Evolutionary conservation across 2,888 invertebrate genomes (phyloP).

Genomic region (Pandemis corylana): DNA sequence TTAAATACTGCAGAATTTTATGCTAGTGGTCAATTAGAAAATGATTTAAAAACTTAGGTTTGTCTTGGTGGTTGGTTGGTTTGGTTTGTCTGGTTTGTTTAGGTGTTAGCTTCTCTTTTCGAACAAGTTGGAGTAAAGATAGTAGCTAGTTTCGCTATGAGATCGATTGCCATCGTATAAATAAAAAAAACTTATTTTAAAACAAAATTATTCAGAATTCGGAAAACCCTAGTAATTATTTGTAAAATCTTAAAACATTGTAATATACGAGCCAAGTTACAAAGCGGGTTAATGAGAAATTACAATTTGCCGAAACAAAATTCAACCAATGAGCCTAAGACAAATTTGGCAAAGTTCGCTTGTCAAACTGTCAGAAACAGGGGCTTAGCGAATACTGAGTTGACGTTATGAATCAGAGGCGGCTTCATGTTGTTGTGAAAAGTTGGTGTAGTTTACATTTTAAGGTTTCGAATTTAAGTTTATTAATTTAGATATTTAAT

Average conservation of each 20-base stretch:
- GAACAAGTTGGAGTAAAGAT: too few species aligned
- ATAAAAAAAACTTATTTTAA: too few species aligned
- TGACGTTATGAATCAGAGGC: slow-evolving; percentile 27
- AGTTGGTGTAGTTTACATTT: slow-evolving; percentile 28
- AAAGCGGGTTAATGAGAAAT: slow-evolving; percentile 10
- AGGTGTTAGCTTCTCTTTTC: too few species aligned
- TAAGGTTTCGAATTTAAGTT: slow-evolving; percentile 2
- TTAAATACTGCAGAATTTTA: background rate
- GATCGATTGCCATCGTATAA: too few species aligned
- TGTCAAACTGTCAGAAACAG: slow-evolving; percentile 39
- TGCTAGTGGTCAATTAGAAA: background rate
- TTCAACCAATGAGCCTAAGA: slow-evolving; percentile 29
- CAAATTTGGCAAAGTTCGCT: slow-evolving; percentile 32
- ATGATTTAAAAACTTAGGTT: too few species aligned
- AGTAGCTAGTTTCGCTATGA: too few species aligned
- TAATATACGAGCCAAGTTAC: background rate
- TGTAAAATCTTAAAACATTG: background rate
- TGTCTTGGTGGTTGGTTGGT: too few species aligned
- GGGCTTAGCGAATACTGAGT: slow-evolving; percentile 10
- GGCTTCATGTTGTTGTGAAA: slow-evolving; percentile 11
- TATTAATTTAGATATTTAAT: slow-evolving; percentile 16
- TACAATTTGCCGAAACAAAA: slow-evolving; percentile 16
- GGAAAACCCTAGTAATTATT: background rate
- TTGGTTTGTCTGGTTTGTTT: too few species aligned
- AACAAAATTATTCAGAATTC: background rate